Conservation (phyloP, 2,888 invertebrate genomes). For the Trachelus iudaicus region DNA sequence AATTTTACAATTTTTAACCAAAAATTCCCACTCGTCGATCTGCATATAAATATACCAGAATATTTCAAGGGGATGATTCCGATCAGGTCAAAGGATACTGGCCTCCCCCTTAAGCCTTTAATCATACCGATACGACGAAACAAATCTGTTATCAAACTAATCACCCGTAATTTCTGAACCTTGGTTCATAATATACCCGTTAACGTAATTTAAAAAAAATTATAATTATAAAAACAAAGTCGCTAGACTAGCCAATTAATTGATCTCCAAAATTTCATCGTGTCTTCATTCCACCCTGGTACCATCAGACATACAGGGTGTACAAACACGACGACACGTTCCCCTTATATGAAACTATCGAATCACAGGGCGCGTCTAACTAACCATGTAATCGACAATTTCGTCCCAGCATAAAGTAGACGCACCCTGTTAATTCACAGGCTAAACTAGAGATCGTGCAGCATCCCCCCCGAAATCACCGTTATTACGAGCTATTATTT, state of each 20-base stretch:
- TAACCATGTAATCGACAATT: conserved; percentile 64
- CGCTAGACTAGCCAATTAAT: background rate
- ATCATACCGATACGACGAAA: background rate
- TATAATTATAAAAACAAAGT: background rate
- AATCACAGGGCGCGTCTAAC: conserved; percentile 61
- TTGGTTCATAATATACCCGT: no score
- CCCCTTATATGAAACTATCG: conserved; percentile 34
- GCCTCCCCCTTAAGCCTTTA: background rate
- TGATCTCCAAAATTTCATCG: background rate
- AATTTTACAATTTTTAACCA: background rate
- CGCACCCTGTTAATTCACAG: conserved; percentile 19
- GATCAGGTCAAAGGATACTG: background rate
- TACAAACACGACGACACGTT: background rate
- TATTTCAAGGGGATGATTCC: background rate
- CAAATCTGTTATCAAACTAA: background rate
- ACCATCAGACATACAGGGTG: background rate
- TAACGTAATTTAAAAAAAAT: background rate
- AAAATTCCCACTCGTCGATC: background rate
- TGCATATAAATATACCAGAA: background rate
- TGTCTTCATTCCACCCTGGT: background rate
- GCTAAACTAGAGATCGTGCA: background rate
- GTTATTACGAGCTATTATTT: background rate
- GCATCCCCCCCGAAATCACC: background rate
- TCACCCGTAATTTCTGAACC: background rate
- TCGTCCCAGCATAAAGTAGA: conserved; percentile 46